Conservation (phyloP, 1,140 invertebrate species). For the Formica selysi region DNA sequence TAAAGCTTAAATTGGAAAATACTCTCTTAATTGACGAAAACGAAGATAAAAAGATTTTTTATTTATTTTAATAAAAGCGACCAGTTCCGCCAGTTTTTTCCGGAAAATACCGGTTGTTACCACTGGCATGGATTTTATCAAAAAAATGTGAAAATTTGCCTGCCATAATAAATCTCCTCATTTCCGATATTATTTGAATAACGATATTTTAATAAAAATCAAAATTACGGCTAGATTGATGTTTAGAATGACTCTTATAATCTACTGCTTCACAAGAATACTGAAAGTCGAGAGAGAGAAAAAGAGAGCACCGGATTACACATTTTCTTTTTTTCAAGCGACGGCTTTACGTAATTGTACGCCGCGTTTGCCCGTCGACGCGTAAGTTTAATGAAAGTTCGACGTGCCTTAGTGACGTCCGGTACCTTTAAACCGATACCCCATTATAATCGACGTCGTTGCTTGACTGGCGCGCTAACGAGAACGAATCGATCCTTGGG, state of each 20-base stretch:
- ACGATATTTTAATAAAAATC: neutral
- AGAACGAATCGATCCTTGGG: constrained; percentile 66
- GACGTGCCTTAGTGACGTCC: constrained; percentile 1
- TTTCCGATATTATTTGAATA: neutral
- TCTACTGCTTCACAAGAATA: neutral
- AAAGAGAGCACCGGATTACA: neutral
- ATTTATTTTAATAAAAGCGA: no score
- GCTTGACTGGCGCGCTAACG: constrained; percentile 63
- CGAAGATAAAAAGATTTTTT: no score
- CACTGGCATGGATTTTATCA: no score
- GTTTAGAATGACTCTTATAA: no score
- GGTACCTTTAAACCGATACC: constrained; percentile 69
- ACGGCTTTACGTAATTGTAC: constrained; percentile 42
- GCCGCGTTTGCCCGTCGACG: neutral
- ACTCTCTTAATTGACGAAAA: no score
- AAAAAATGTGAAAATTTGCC: no score
- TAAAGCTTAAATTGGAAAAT: no score
- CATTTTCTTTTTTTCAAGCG: neutral
- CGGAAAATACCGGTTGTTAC: no score
- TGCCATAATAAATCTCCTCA: no score
- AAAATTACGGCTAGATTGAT: no score
- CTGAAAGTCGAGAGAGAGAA: neutral
- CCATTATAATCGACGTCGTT: constrained; percentile 65
- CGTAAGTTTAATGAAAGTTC: constrained; percentile 76
- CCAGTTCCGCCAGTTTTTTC: no score